Evolutionary conservation across 2,113 vertebrate genomes (phyloP), one percentile per base, ranked within the genome.

Genomic region (Osmerus mordax): DNA sequence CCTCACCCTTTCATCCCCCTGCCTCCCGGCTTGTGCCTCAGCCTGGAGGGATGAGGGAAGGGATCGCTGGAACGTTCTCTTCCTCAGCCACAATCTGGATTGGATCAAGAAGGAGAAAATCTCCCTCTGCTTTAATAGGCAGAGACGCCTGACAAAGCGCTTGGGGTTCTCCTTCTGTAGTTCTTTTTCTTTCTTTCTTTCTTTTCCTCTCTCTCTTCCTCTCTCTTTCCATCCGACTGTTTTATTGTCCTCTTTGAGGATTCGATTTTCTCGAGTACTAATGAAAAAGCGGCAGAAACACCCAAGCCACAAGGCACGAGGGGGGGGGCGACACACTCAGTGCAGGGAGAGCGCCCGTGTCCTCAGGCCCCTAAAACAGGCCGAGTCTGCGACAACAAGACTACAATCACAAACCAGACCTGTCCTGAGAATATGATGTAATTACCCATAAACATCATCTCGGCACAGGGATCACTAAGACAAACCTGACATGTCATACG

Each of bases 401-500:
- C 85, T 71, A 87, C 68, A 67, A 21, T 85, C 54, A n/a, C 14
- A 18, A 85, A 90, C 87, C 82, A 86, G n/a, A 80, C 28, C 74
- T 61, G 61, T 73, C 73, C 68, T 73, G 67, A 72, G 72, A 85
- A 83, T 82, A 87, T 80, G 36, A 74, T 78, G 82, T 72, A 76
- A 81, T 86, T 82, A 83, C 80, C 54, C 36, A 70, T 71, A 73
- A 56, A 67, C 77, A 81, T 14, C 32, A 69, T 69, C 71, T 78
- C 68, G 67, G 77, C 60, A 71, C 64, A 6, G 25, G 78, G 73
- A 77, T 75, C 60, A 79, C 67, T 81, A 70, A 79, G 73, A 84
- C 84, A 80, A 78, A 63, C 67, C 79, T 79, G 87, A 86, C 82
- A 83, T 79, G 74, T 87, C 80, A 90, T 88, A 9, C 8, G 36